Conservation (phyloP, 2,113 vertebrate species). For the Lasiurus cinereus region DNA sequence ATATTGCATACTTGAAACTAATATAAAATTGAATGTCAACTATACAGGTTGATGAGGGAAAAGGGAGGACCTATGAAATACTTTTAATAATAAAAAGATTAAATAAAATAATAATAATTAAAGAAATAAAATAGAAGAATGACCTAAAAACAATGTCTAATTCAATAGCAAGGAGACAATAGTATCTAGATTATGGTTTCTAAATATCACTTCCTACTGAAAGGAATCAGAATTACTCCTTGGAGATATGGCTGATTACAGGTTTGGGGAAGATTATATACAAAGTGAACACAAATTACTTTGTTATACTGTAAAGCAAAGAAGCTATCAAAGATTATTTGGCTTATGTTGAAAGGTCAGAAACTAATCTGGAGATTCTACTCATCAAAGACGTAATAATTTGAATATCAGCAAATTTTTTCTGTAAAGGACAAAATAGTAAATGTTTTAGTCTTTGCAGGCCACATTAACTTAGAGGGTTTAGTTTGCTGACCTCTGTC, state of each 20-base stretch:
- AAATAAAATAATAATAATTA: neutral
- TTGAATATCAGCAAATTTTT: neutral
- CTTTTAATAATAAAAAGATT: too few species aligned
- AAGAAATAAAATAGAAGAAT: neutral
- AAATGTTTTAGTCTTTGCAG: neutral
- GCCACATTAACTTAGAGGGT: neutral
- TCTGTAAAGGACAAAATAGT: neutral
- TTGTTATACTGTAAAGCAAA: neutral
- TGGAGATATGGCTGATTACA: neutral
- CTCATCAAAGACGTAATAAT: neutral
- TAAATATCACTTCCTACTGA: neutral
- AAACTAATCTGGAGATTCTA: neutral
- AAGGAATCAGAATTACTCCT: neutral
- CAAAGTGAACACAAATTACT: neutral
- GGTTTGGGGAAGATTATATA: neutral
- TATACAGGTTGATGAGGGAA: too few species aligned
- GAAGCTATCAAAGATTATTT: neutral
- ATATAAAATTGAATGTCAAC: neutral
- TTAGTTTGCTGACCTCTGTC: neutral
- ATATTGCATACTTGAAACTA: neutral
- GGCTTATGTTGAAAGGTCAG: neutral
- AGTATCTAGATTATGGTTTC: neutral
- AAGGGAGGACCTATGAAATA: too few species aligned
- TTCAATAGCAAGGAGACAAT: neutral
- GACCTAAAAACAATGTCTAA: neutral